Evolutionary conservation across 1,140 invertebrate genomes (phyloP).

Genomic region (Heliothis subflexa): DNA sequence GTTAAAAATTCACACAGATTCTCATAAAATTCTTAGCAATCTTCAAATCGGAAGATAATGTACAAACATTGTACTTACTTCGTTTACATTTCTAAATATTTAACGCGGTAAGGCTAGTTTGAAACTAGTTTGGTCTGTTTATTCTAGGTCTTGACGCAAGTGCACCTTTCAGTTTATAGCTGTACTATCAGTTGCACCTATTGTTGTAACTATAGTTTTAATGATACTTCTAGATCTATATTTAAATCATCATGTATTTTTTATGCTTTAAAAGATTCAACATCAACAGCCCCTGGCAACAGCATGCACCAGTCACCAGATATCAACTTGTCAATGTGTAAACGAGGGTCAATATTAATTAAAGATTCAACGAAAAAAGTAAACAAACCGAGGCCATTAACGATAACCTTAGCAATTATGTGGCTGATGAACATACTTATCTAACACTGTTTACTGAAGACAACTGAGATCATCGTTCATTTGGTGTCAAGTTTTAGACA

Average conservation of each 20-base stretch:
- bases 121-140: constrained; percentile 7
- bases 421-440: constrained; percentile 12
- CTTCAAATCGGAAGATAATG: no score
- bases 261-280: no score
- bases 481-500: constrained; percentile 28
- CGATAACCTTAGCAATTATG: constrained; percentile 36
- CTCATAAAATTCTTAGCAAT: not conserved
- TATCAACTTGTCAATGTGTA: not conserved
- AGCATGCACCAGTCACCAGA: not conserved
- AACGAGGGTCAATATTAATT: not conserved
- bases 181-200: not conserved
- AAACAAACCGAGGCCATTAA: constrained; percentile 27
- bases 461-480: constrained; percentile 42
- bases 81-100: not conserved
- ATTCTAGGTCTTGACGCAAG: constrained; percentile 17
- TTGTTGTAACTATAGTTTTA: no score
- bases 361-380: not conserved
- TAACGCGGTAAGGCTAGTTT: not conserved
- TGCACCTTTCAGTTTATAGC: constrained; percentile 2
- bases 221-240: no score
- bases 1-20: not conserved
- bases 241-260: no score
- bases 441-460: constrained; percentile 19
- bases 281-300: not conserved
- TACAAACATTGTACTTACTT: not conserved